Conservation (phyloP, 2,888 invertebrate species). For the Melinopterus prodromus region DNA sequence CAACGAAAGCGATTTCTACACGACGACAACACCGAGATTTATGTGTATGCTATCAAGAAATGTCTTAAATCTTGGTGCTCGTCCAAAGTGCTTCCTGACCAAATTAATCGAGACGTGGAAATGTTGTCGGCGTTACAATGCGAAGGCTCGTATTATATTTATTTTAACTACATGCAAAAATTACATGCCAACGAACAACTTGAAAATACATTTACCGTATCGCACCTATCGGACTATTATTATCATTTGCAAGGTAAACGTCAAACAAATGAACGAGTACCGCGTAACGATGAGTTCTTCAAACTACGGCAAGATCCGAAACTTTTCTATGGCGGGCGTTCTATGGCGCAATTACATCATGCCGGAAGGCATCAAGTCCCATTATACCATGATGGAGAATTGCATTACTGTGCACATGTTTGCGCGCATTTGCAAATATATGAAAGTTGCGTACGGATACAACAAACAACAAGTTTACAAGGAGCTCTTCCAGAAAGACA, state of each 20-base stretch:
- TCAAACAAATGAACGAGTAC: constrained; percentile 4
- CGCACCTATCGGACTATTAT: not conserved
- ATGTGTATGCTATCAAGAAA: too few relatives aligned
- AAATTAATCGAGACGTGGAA: not conserved
- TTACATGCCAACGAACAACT: not conserved
- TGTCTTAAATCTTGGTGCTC: not conserved
- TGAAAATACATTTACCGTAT: not conserved
- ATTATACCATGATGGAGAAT: not conserved
- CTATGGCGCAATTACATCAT: not conserved
- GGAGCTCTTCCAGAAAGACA: constrained; percentile 5
- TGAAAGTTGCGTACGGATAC: not conserved
- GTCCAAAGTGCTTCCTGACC: not conserved
- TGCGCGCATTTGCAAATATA: constrained; percentile 5
- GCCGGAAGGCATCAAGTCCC: not conserved
- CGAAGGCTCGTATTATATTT: not conserved
- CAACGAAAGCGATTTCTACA: too few relatives aligned
- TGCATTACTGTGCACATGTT: constrained; percentile 7
- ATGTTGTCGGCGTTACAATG: not conserved
- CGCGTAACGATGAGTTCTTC: not conserved
- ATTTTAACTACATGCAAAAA: not conserved
- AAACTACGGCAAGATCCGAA: not conserved
- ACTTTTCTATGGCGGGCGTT: not conserved
- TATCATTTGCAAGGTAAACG: constrained; percentile 9
- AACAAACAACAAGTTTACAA: constrained; percentile 7
- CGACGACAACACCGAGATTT: not conserved